Base-by-base conservation (phyloP, 2,113 vertebrate genomes). In the Myxocyprinus asiaticus region DNA sequence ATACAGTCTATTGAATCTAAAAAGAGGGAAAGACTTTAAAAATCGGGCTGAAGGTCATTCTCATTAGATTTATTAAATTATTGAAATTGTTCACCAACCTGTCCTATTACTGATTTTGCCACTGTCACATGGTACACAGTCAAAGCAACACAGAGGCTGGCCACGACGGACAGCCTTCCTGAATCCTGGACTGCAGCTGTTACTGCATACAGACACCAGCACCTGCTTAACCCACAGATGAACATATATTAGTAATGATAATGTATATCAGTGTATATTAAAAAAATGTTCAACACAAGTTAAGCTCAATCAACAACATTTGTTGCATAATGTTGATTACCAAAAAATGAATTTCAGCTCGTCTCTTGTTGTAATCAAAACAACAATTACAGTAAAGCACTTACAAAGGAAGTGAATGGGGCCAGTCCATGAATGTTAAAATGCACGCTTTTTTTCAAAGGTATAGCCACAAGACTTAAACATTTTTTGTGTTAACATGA, bases 121-220 rank as follows among this genome's bases (percentile, higher is more conserved):
- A 33, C 22, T 33, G 22, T 91, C 91, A 90, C 93, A 94, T 86
- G 86, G 83, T 88, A 93, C 85, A 90, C 93, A 33, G 22, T 33
- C 22, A 91, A 93, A 94, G 88, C 92, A 94, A 86, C 93, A 94
- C 56, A 93, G 81, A 88, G 91, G 90, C 81, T 92, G 81, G 81
- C 91, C 88, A 86, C 43, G 86, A 74, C 90, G 91, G 82, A 89
- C 90, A 87, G 91, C 91, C 82, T 93, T 93, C 84, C 92, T 81
- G 84, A 85, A 89, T 59, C 93, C 93, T 76, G 91, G 89, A 88
- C 72, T 67, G 76, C 93, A 94, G 82, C 90, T 91, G 82, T 85
- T 77, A 83, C 89, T 92, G 85, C 93, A 94, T 45, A 92, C 80
- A 87, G 91, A 92, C 75, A 87, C 84, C 42, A 89, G 87, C 75